A percentile compares a stretch with the other conserved stretches of the same genome.
Evolutionary conservation across 2,113 vertebrate species (phyloP).

Genomic region (Larimichthys crocea): DNA sequence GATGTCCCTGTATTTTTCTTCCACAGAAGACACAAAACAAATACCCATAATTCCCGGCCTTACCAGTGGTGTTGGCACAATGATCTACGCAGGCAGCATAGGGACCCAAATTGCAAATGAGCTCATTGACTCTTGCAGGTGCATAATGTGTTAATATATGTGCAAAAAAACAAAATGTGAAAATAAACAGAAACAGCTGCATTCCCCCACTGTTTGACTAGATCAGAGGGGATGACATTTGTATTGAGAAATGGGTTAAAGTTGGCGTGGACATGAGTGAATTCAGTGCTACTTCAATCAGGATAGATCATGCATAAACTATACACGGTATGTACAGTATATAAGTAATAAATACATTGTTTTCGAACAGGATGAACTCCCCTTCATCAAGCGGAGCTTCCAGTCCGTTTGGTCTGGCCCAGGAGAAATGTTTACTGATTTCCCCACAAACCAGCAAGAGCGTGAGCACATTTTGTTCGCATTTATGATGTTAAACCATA

Average conservation of each 20-base stretch:
- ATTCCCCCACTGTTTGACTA: background rate
- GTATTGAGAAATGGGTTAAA: background rate
- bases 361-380: slow-evolving; percentile 79
- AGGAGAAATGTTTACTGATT: slow-evolving; percentile 78
- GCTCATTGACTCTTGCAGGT: slow-evolving; percentile 87
- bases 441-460: slow-evolving; percentile 73
- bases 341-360: background rate
- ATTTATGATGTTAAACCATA: background rate
- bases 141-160: background rate
- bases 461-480: slow-evolving; percentile 45
- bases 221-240: background rate
- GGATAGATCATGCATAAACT: background rate
- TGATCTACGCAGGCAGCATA: slow-evolving; percentile 89
- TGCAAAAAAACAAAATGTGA: background rate
- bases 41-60: slow-evolving; percentile 78
- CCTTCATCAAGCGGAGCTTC: slow-evolving; percentile 83
- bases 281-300: background rate
- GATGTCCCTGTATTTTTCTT: background rate
- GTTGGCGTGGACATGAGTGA: background rate
- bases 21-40: slow-evolving; percentile 81
- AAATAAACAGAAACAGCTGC: no score
- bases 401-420: slow-evolving; percentile 78
- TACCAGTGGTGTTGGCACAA: slow-evolving; percentile 80
- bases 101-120: slow-evolving; percentile 89
- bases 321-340: background rate